Evolutionary conservation across 37 sponge, comb jelly and placozoan species (phyloP).

Genomic region (Tethya wilhelma): DNA sequence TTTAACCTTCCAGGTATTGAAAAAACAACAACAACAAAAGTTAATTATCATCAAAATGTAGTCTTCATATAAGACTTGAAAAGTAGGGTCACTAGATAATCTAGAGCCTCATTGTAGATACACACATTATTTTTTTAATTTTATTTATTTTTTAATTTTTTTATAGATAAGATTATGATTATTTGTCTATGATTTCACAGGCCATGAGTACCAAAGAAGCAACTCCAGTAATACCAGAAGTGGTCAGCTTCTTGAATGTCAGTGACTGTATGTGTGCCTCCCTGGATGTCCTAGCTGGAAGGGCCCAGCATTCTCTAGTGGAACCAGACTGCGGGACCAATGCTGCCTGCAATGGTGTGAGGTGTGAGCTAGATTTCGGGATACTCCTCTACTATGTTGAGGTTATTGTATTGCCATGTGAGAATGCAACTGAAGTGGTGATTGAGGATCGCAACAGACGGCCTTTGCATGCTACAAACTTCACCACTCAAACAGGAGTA

Average conservation of each 20-base stretch:
- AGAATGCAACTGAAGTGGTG: neutral
- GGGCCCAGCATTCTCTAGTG: neutral
- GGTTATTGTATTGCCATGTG: neutral
- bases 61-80: too few relatives aligned
- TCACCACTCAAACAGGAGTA: neutral
- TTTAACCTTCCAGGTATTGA: neutral
- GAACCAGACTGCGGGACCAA: neutral
- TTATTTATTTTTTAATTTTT: too few relatives aligned
- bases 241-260: neutral
- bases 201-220: neutral
- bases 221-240: conserved; percentile 9
- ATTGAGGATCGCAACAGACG: neutral
- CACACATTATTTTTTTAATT: too few relatives aligned
- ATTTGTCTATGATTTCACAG: too few relatives aligned
- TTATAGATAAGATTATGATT: too few relatives aligned
- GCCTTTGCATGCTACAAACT: neutral
- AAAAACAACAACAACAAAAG: too few relatives aligned
- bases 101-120: too few relatives aligned
- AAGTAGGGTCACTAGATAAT: too few relatives aligned
- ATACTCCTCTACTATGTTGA: neutral
- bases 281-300: neutral
- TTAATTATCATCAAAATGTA: neutral
- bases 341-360: neutral
- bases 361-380: neutral
- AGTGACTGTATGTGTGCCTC: conserved; percentile 16